Conservation (phyloP, 2,113 vertebrate genomes). For the Erythrocercus mccallii region DNA sequence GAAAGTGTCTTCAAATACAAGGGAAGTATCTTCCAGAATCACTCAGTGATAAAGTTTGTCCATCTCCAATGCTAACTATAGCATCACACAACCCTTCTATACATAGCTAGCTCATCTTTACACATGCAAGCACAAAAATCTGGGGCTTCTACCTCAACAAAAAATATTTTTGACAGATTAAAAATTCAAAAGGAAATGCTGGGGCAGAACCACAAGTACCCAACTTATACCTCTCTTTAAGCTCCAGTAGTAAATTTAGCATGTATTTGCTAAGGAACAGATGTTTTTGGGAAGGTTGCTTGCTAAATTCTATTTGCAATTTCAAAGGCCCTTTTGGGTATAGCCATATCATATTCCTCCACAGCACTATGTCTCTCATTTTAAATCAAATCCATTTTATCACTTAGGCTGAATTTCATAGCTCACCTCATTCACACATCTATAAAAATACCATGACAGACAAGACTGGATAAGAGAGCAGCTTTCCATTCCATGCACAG, state of each 20-base stretch:
- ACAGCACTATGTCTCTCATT: not conserved
- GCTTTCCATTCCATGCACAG: not conserved
- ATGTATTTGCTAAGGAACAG: not conserved
- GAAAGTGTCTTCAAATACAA: not conserved
- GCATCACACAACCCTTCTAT: not conserved
- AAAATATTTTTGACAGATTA: not conserved
- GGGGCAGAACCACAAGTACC: not conserved
- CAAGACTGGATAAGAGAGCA: not conserved
- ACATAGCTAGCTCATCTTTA: not conserved
- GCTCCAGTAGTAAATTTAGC: not conserved
- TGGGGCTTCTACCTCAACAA: not conserved
- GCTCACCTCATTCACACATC: not conserved
- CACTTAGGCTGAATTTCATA: not conserved
- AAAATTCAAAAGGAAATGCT: not conserved
- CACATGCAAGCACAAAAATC: accelerated
- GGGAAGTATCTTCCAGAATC: not conserved
- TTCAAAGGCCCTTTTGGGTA: not conserved
- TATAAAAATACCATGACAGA: not conserved
- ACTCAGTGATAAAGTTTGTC: not conserved
- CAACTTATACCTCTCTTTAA: not conserved
- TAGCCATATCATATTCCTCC: not conserved
- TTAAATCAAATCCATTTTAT: slow-evolving; percentile 4
- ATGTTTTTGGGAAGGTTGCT: not conserved
- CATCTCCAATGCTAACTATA: not conserved
- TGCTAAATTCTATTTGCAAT: not conserved